phyloP scores from a whole-genome alignment of 2,797 vertebrate genomes.

The Paratrypauchen microcephalus region DNA sequence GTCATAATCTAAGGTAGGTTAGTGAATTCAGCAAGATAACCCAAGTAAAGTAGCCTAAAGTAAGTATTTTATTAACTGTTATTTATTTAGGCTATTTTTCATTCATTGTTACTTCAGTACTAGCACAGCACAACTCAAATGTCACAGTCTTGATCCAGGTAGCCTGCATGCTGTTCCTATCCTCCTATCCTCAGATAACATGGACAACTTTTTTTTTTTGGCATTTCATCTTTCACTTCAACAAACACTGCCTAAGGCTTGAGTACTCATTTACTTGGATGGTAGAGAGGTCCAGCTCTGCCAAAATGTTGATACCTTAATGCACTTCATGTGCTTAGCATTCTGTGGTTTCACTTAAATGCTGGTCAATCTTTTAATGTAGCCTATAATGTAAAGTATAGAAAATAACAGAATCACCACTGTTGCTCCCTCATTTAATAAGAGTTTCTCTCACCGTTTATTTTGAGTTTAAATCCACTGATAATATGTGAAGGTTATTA shows the following conservation, averaged over 20 bases:
- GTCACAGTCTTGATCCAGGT: background rate
- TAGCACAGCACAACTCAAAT: background rate
- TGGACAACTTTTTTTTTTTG: background rate
- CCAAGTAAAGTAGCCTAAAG: background rate
- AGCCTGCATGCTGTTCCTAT: background rate
- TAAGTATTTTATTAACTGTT: background rate
- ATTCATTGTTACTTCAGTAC: background rate
- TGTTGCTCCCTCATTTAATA: background rate
- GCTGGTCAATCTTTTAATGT: background rate
- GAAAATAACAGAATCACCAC: background rate
- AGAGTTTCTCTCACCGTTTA: background rate
- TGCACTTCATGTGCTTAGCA: background rate
- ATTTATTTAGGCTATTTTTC: background rate
- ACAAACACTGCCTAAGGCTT: background rate
- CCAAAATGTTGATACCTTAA: conserved; percentile 5
- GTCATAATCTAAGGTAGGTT: background rate
- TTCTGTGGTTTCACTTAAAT: background rate
- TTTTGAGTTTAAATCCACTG: conserved; percentile 5
- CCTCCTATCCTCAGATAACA: background rate
- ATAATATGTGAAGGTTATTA: conserved; percentile 16
- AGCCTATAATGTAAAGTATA: background rate
- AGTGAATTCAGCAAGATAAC: background rate
- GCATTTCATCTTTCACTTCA: conserved; percentile 1
- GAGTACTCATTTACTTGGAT: conserved; percentile 2
- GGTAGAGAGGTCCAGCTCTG: background rate